Percentiles rank a stretch among this genome's conserved stretches.
Evolutionary conservation across 2,113 vertebrate genomes (phyloP).

Genomic region (Otus sunia): DNA sequence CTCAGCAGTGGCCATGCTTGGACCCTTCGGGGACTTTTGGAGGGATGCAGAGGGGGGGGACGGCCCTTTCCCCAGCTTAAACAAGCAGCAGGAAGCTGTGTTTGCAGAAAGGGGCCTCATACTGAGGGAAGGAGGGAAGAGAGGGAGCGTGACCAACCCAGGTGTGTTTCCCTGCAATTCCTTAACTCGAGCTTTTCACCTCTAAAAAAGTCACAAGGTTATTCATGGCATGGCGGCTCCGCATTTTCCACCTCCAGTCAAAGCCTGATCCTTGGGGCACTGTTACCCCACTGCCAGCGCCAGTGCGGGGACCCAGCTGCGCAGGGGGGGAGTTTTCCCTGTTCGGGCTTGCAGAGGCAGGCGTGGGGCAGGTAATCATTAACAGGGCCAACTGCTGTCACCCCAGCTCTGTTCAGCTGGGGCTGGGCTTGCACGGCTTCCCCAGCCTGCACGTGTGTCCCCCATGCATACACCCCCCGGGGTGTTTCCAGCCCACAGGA

Average conservation of each 20-base stretch:
- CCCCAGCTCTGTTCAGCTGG: not conserved
- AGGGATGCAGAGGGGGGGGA: not conserved
- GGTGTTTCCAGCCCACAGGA: not conserved
- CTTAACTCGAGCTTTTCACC: not conserved
- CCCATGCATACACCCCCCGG: too few relatives aligned
- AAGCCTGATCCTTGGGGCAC: not conserved
- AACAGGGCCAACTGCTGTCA: not conserved
- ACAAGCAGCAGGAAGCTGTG: not conserved
- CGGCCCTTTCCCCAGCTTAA: not conserved
- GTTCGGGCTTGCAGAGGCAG: not conserved
- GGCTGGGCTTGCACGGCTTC: not conserved
- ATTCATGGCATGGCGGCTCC: not conserved
- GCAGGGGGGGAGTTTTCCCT: not conserved
- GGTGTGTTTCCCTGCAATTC: not conserved
- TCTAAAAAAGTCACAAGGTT: not conserved
- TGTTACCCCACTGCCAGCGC: not conserved
- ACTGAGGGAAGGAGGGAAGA: not conserved
- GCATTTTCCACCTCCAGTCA: not conserved
- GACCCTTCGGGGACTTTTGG: not conserved
- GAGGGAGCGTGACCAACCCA: not conserved
- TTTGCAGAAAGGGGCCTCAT: not conserved
- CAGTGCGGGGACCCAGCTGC: not conserved
- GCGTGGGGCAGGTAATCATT: not conserved
- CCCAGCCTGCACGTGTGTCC: not conserved
- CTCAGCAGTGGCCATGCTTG: not conserved